Evolutionary conservation across 2,113 vertebrate genomes (phyloP).

Genomic region (Charadrius vociferus): DNA sequence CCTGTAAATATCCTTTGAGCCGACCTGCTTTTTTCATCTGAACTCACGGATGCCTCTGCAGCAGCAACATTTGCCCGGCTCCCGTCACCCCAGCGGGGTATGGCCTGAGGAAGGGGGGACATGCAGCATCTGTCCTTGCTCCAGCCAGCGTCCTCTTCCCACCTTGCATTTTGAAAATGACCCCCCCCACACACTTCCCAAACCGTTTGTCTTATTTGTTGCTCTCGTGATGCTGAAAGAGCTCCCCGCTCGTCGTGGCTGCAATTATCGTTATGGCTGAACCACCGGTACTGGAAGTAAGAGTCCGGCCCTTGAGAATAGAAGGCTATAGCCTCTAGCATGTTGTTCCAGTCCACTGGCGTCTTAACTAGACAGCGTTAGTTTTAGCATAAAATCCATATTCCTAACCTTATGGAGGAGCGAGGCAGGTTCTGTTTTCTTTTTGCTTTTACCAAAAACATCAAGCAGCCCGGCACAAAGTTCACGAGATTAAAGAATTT

Average conservation of each 20-base stretch:
- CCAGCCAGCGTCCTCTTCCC: not conserved
- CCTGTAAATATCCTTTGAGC: not conserved
- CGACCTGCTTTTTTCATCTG: not conserved
- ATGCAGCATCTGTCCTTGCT: rapidly evolving
- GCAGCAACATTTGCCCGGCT: not conserved
- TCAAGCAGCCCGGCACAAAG: not conserved
- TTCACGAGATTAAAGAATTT: conserved; percentile 40
- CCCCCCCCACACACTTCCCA: not conserved
- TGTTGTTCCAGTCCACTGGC: conserved; percentile 50
- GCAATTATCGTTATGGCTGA: not conserved
- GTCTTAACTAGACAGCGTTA: conserved; percentile 63
- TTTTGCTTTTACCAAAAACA: not conserved
- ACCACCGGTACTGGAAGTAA: not conserved
- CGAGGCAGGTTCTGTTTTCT: not conserved
- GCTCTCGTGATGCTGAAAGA: not conserved
- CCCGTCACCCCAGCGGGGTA: not conserved
- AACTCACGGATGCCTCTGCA: not conserved
- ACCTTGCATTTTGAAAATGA: not conserved
- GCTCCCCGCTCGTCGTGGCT: not conserved
- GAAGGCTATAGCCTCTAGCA: conserved; percentile 45
- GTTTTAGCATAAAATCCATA: conserved; percentile 70
- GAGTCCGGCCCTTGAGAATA: conserved; percentile 29
- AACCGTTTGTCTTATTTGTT: conserved; percentile 6
- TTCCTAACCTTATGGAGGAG: conserved; percentile 31
- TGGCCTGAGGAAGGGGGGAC: not conserved